A percentile compares a stretch with the other conserved stretches of the same genome.
These are phyloP conservation scores for Leptoteleia sp. DNA, from an alignment of 1,140 invertebrate species.

Conservation along the genomic window DNA sequence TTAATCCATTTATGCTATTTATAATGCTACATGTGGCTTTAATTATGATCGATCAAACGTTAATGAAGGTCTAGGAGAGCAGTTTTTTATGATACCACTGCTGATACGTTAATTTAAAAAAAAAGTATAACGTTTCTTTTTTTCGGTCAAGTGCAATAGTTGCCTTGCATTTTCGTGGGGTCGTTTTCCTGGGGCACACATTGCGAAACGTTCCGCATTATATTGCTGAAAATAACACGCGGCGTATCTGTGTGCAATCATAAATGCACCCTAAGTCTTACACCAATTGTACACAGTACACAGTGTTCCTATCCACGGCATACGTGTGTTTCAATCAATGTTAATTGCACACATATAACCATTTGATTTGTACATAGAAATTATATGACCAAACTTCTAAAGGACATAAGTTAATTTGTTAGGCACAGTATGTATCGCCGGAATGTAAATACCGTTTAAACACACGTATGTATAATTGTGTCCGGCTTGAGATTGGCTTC, in stretches of 20 bases:
- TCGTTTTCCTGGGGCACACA: too few relatives aligned
- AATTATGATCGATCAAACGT: too few relatives aligned
- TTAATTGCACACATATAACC: constrained; percentile 47
- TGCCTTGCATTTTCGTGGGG: too few relatives aligned
- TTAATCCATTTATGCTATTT: too few relatives aligned
- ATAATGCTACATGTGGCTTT: too few relatives aligned
- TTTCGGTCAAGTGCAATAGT: too few relatives aligned
- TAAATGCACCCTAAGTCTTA: constrained; percentile 57
- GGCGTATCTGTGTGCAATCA: constrained; percentile 30
- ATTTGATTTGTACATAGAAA: constrained; percentile 35
- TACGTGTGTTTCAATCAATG: constrained; percentile 44
- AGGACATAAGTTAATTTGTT: constrained; percentile 40
- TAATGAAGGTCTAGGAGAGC: too few relatives aligned
- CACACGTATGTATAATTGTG: background rate
- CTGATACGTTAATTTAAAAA: too few relatives aligned
- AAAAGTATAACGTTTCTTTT: too few relatives aligned
- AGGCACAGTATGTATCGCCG: background rate
- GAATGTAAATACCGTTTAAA: constrained; percentile 1
- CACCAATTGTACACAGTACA: constrained; percentile 29
- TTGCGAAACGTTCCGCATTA: too few relatives aligned
- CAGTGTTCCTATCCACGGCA: constrained; percentile 21
- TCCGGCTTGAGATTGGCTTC: background rate
- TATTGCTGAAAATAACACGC: constrained; percentile 18
- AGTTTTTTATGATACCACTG: too few relatives aligned
- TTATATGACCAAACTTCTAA: constrained; percentile 30